Evolutionary conservation across 2,888 invertebrate species (phyloP).

Genomic region (Prosapia bicincta): DNA sequence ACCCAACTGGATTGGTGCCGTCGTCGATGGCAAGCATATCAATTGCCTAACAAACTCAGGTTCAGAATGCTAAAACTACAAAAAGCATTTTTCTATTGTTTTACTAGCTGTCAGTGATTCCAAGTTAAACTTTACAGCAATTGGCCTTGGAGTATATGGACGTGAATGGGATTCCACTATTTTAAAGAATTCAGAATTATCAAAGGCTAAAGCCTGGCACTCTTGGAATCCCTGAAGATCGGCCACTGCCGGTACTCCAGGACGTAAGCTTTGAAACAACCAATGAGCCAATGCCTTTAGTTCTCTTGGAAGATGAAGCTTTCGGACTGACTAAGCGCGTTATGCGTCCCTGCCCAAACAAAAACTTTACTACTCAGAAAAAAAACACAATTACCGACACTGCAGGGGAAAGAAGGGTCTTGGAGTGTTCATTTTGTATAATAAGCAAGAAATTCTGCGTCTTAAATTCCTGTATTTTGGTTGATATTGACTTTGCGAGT

Average conservation of each 20-base stretch:
- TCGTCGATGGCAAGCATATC: background rate
- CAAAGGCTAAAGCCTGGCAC: slow-evolving; percentile 6
- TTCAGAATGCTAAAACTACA: background rate
- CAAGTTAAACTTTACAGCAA: slow-evolving; percentile 21
- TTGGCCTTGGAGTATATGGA: slow-evolving; percentile 16
- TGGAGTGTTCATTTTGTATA: background rate
- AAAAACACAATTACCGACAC: slow-evolving; percentile 3
- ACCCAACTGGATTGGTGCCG: slow-evolving; percentile 4
- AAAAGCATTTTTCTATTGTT: no score
- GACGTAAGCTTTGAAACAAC: background rate
- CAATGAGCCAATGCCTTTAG: no score
- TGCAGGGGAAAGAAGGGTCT: background rate
- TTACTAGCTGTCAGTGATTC: no score
- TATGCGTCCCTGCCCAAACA: slow-evolving; percentile 2
- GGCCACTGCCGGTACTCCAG: slow-evolving; percentile 11
- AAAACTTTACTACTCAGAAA: background rate
- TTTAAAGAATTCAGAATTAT: slow-evolving; percentile 6
- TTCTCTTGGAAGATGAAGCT: slow-evolving; percentile 8
- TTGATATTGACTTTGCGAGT: background rate
- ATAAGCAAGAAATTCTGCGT: background rate
- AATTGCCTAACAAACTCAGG: background rate
- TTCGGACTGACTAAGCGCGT: background rate
- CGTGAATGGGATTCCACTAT: slow-evolving; percentile 14
- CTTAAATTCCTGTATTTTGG: background rate
- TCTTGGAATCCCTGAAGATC: slow-evolving; percentile 8